Conservation (phyloP, 1,140 invertebrate species). For the Drosophila takahashii region DNA sequence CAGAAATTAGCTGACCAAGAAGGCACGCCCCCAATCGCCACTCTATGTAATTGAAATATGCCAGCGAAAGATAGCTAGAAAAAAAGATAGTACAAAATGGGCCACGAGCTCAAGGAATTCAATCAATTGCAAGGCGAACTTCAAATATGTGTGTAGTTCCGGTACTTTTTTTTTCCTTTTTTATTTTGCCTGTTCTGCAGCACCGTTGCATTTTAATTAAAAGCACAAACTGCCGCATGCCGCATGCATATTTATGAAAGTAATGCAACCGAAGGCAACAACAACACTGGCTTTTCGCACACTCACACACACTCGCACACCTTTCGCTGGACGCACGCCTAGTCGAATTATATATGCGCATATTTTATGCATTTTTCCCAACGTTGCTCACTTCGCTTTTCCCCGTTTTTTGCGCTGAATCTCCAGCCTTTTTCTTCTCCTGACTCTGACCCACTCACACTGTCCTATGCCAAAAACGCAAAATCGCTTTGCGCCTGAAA, state of each 20-base stretch:
- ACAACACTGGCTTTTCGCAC: conserved; percentile 32
- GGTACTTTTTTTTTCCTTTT: conserved; percentile 8
- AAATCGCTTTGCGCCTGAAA: conserved; percentile 82
- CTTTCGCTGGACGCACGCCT: conserved; percentile 66
- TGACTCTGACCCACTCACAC: conserved; percentile 15
- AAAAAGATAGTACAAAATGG: conserved; percentile 16
- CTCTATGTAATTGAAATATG: conserved; percentile 73
- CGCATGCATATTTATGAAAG: conserved; percentile 81
- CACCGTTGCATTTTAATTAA: conserved; percentile 76
- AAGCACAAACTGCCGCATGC: conserved; percentile 73
- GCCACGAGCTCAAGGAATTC: conserved; percentile 47
- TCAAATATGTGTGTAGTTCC: conserved; percentile 53
- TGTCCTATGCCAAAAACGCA: conserved; percentile 68
- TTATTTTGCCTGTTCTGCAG: conserved; percentile 21
- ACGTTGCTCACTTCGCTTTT: conserved; percentile 62
- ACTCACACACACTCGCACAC: conserved; percentile 32
- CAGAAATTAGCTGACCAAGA: conserved; percentile 42
- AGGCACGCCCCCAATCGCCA: conserved; percentile 21
- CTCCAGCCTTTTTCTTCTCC: conserved; percentile 18
- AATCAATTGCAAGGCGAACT: conserved; percentile 67
- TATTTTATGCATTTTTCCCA: conserved; percentile 77
- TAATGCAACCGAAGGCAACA: conserved; percentile 60
- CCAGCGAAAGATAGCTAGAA: conserved; percentile 1
- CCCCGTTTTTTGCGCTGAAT: conserved; percentile 23
- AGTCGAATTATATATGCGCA: conserved; percentile 80